Evolutionary conservation across 1,140 invertebrate genomes (phyloP), one percentile per base, ranked within the genome.

Genomic region (Zaprionus ghesquierei): DNA sequence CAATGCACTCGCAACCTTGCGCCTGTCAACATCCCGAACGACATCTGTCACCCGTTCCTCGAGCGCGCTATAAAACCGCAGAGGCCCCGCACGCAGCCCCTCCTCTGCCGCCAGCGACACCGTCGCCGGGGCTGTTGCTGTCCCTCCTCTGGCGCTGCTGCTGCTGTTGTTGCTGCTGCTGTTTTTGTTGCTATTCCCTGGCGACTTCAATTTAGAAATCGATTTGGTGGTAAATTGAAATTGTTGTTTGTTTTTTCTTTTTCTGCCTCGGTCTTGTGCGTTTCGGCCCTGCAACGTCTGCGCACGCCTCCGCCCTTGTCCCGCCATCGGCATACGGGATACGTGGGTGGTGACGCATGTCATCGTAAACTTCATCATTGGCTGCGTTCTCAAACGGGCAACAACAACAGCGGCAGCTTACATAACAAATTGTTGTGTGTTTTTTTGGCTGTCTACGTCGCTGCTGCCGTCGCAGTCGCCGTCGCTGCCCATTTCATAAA

Each of bases 341-440:
- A 82, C 87, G 87, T 87, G 81, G 87, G 87, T 87, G 87, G 87
- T 89, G 87, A 90, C 81, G 87, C 87, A 75, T 90, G 87, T 90
- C 87, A 90, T 90, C 87, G 87, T 90, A 86, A 90, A 90, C 82
- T 90, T 82, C 78, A 81, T 77, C 71, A 90, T 79, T 78, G 81
- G 87, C 81, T 75, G 53, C 81, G 74, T 87, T 69, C 66, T 69
- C 15, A 41, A n/a, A 41, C 41, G 12, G 41, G 61, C 27, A 59
- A 75, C 44, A 60, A 62, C 51, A 58, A 50, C 20, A 38, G 51
- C 18, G 54, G 55, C n/a, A 55, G 60, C 84, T 89, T 89, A 89
- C 80, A 89, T 89, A 89, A 89, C 84, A 75, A 77, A 77, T 87
- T 65, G 69, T 79, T 79, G 68, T 78, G 35, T 56, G 49, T 35